These are phyloP conservation scores for Matsumurasca onukii DNA, from an alignment of 1,140 invertebrate species.

Conservation along the genomic window DNA sequence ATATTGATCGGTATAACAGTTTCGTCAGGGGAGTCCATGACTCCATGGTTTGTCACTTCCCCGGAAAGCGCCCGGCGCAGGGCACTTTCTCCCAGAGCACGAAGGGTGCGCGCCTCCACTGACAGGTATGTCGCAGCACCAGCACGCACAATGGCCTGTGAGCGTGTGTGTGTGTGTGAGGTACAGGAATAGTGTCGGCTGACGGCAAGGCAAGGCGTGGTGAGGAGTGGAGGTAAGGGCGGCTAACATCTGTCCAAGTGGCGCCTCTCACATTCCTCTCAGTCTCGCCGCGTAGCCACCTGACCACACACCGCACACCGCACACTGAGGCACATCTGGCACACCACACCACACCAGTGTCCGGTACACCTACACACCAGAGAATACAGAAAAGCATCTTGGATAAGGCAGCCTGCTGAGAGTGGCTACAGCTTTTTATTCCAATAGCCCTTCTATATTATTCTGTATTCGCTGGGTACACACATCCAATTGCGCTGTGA, in stretches of 20 bases:
- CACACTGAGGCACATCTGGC: neutral
- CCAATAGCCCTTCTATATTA: neutral
- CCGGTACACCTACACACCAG: neutral
- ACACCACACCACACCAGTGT: neutral
- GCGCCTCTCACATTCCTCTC: neutral
- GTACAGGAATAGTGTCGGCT: slow-evolving; percentile 3
- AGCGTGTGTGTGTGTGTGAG: neutral
- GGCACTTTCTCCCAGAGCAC: neutral
- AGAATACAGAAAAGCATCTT: neutral
- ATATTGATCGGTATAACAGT: neutral
- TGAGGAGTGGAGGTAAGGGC: neutral
- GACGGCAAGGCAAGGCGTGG: neutral
- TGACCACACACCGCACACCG: neutral
- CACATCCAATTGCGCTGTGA: no score
- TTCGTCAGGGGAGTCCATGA: neutral
- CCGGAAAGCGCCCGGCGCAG: no score
- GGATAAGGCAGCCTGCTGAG: neutral
- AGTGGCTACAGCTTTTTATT: neutral
- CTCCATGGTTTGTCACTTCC: neutral
- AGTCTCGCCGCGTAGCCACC: slow-evolving; percentile 4
- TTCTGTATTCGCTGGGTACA: neutral
- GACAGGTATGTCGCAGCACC: neutral
- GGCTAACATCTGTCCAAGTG: slow-evolving; percentile 5
- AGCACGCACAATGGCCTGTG: neutral
- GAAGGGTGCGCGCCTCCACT: neutral